Conservation (phyloP, 2,888 invertebrate species). For the Neoitamus cyanurus region DNA sequence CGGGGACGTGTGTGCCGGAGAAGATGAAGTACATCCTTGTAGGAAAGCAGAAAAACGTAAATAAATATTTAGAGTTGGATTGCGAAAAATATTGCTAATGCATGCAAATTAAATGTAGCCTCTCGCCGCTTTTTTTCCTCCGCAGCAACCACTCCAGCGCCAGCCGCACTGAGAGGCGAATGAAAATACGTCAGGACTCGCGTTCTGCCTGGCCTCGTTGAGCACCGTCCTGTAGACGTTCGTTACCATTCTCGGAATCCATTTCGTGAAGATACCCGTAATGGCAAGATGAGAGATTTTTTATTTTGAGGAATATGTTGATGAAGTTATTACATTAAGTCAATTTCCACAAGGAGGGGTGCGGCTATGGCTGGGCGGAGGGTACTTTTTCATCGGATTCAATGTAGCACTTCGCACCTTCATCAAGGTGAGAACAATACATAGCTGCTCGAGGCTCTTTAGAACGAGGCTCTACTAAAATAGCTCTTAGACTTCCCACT, state of each 20-base stretch:
- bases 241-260: conserved; percentile 20
- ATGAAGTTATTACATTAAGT: conserved; percentile 53
- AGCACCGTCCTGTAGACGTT: conserved; percentile 13
- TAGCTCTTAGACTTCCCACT: not conserved
- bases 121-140: conserved; percentile 7
- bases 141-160: not conserved
- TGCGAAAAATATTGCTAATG: conserved; percentile 54
- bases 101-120: conserved; percentile 54
- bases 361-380: not conserved
- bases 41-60: conserved; percentile 49
- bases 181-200: conserved; percentile 31
- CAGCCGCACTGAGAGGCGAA: not conserved
- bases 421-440: not conserved
- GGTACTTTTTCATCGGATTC: not conserved
- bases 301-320: conserved; percentile 48
- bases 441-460: not conserved
- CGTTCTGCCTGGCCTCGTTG: conserved; percentile 26
- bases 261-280: conserved; percentile 30
- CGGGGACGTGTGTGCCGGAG: conserved; percentile 17
- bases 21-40: conserved; percentile 47
- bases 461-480: not conserved
- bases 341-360: conserved; percentile 39
- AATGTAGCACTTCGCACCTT: not conserved
- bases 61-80: conserved; percentile 53
- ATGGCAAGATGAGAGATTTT: conserved; percentile 39